A percentile compares a stretch with the other conserved stretches of the same genome.
These are phyloP conservation scores for Thalassarche chlororhynchos DNA, from an alignment of 2,113 vertebrate genomes.

Conservation along the genomic window DNA sequence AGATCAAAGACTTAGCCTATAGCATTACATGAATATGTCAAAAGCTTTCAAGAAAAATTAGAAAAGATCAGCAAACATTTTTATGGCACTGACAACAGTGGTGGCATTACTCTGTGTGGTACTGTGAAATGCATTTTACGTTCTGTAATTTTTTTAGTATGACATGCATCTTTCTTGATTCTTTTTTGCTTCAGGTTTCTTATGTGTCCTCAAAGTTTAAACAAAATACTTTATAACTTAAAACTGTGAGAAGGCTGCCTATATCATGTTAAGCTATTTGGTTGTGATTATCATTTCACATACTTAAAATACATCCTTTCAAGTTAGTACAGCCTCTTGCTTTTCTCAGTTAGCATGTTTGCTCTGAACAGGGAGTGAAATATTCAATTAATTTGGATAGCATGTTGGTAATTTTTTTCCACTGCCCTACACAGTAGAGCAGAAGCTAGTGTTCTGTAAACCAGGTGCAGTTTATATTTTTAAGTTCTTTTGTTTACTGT, in stretches of 20 bases:
- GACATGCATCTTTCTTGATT: not conserved
- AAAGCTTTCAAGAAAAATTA: not conserved
- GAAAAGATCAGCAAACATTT: not conserved
- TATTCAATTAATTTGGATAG: not conserved
- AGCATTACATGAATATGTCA: not conserved
- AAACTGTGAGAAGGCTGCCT: not conserved
- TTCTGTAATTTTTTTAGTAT: not conserved
- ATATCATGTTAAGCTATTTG: not conserved
- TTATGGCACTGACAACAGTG: not conserved
- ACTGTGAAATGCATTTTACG: not conserved
- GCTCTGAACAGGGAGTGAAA: not conserved
- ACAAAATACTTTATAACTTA: not conserved
- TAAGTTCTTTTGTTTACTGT: not conserved
- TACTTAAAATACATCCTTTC: not conserved
- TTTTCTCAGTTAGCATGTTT: not conserved
- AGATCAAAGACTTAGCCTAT: constrained; percentile 18
- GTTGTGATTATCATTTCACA: not conserved
- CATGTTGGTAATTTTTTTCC: not conserved
- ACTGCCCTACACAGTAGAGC: not conserved
- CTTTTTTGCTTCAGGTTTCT: not conserved
- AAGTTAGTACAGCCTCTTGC: not conserved
- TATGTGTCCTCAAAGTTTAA: not conserved
- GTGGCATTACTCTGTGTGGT: not conserved
- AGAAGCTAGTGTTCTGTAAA: not conserved
- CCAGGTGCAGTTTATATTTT: not conserved